Base-by-base conservation (phyloP, 2,888 invertebrate species). In the Drosophila testacea region DNA sequence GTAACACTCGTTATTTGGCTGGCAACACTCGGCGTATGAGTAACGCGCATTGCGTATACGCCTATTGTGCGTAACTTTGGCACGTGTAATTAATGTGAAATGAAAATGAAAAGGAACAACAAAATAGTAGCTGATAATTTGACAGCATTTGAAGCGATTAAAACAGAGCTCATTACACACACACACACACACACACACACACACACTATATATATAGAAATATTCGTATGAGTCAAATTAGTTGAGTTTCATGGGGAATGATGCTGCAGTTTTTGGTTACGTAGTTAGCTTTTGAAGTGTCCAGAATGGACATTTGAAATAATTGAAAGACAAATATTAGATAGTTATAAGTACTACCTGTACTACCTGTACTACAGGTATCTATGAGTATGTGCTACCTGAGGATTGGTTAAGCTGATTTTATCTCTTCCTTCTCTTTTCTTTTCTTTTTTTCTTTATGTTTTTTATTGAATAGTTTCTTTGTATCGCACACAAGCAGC, bases 11-110 rank as follows among this genome's bases (percentile, higher is more conserved):
- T 42, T 60, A 50, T 66, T 60, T 10, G 48, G 63, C 57, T 70
- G 65, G 77, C 84, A 81, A 79, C 73, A 78, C 71, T 57, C 67
- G 63, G 77, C 77, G 79, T 77, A 82, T 82, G 82, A 79, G 81
- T 82, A 83, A 82, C 68, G 30, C 54, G 42, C 56, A 47, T 62
- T 54, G 50, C 60, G 62, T 59, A 69, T 66, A 44, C 61, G 48
- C 55, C 47, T 44, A 16, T 30, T 36, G 36, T 42, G 41, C 28
- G 51, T 48, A 34, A 36, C 51, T 48, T 50, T 22, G 57, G 69
- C 79, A 69, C 79, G 81, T 78, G 81, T 81, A 79, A 79, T 79
- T 72, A 83, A 73, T 81, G 63, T 56, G 56, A 64, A 13, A 42
- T 27, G 6, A 27, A 47, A 46, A 2, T 44, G 22, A 1, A 30